These are phyloP conservation scores for Notodonta dromedarius DNA, from an alignment of 2,888 invertebrate genomes.

Conservation along the genomic window DNA sequence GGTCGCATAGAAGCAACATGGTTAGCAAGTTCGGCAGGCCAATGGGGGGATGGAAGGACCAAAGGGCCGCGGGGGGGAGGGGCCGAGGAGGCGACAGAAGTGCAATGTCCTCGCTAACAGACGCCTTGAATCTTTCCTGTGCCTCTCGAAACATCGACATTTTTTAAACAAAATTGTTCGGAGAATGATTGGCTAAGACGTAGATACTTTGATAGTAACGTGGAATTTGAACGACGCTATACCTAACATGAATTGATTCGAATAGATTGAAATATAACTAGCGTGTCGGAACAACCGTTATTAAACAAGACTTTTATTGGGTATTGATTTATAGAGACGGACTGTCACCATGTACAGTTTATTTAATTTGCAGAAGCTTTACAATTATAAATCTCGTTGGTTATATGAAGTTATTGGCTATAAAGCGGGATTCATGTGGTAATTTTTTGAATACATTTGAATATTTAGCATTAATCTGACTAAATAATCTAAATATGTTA, in stretches of 20 bases:
- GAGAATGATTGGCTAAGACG: constrained; percentile 40
- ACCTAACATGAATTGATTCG: not conserved
- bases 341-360: not conserved
- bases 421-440: constrained; percentile 1
- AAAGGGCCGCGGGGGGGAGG: constrained; percentile 50
- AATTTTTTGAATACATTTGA: constrained; percentile 2
- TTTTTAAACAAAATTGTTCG: constrained; percentile 48
- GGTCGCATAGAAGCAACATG: constrained; percentile 67
- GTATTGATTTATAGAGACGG: constrained; percentile 7
- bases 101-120: constrained; percentile 84
- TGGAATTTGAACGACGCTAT: constrained; percentile 1
- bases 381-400: not conserved
- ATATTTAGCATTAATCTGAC: constrained; percentile 1
- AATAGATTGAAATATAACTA: constrained; percentile 12
- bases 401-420: not conserved
- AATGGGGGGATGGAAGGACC: constrained; percentile 67
- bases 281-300: constrained; percentile 6
- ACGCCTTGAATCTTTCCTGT: constrained; percentile 66
- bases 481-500: not conserved
- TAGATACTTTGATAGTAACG: not conserved
- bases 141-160: constrained; percentile 59
- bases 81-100: constrained; percentile 64
- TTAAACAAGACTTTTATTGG: constrained; percentile 12
- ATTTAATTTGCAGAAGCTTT: constrained; percentile 5
- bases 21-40: constrained; percentile 77